Evolutionary conservation across 2,888 invertebrate genomes (phyloP), one percentile per base, ranked within the genome.

Genomic region (Pristionchus maxplancki): DNA sequence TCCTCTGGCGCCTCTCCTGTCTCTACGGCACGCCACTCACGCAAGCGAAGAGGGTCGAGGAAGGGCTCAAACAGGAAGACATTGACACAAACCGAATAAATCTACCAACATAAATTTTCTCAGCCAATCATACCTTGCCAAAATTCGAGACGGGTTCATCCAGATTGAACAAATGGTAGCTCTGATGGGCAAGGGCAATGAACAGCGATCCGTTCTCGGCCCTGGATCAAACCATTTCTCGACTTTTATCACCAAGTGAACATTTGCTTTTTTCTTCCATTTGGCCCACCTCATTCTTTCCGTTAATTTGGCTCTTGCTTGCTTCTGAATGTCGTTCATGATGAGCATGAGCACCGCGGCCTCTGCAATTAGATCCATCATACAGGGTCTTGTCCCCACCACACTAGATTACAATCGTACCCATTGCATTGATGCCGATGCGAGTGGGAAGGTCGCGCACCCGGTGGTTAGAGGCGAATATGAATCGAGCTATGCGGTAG

Each of bases 31-130:
- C 78, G 24, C 85, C 85, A 85, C 44, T 62, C 85, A n/a, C 40
- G 24, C 64, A 85, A 13, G 2, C 31, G 9, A 20, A 85, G 85
- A 20, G 85, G 85, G 15, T 85, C 85, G 13, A 85, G 31, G 85
- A 85, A 85, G 6, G 85, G 85, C 85, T 85, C 28, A 8, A 84
- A 34, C n/a, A n/a, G n/a, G n/a, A n/a, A n/a, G n/a, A n/a, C n/a
- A n/a, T n/a, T n/a, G n/a, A n/a, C n/a, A n/a, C n/a, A n/a, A n/a
- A n/a, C n/a, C n/a, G n/a, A n/a, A n/a, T n/a, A n/a, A n/a, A n/a
- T n/a, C n/a, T n/a, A n/a, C n/a, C n/a, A n/a, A n/a, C n/a, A n/a
- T n/a, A n/a, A n/a, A n/a, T n/a, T n/a, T n/a, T n/a, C n/a, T n/a
- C n/a, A 20, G 2, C 4, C 71, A 28, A 78, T 44, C 78, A 48